Evolutionary conservation across 2,113 vertebrate genomes (phyloP).

Genomic region (Ceyx melanurus): DNA sequence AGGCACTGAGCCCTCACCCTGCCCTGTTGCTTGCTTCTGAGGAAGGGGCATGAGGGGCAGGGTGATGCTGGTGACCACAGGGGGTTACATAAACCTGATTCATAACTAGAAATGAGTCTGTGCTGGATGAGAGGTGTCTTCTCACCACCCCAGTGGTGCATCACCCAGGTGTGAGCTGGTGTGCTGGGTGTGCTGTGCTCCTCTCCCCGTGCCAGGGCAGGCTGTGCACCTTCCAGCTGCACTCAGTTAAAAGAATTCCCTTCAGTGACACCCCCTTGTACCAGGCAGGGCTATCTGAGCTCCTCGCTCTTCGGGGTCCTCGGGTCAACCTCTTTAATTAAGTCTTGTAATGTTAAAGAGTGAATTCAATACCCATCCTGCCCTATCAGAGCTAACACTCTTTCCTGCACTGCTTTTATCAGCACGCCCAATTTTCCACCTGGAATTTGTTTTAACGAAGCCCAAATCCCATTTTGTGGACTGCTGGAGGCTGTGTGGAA

Average conservation of each 20-base stretch:
- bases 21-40: background rate
- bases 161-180: background rate
- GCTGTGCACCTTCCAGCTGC: background rate
- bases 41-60: background rate
- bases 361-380: constrained; percentile 65
- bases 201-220: background rate
- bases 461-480: constrained; percentile 62
- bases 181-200: background rate
- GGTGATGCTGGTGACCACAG: background rate
- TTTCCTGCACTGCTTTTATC: constrained; percentile 66
- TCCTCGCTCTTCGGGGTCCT: constrained; percentile 51
- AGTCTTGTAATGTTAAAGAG: constrained; percentile 62
- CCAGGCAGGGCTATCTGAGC: constrained; percentile 34
- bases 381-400: constrained; percentile 63
- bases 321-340: constrained; percentile 73
- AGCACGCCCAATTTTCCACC: constrained; percentile 68
- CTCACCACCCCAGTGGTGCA: no score
- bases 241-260: constrained; percentile 49
- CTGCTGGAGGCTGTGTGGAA: constrained; percentile 48
- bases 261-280: constrained; percentile 2
- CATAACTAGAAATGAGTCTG: background rate
- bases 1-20: fast-evolving
- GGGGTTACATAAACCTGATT: background rate
- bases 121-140: no score
- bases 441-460: constrained; percentile 69